phyloP scores from a whole-genome alignment of 2,113 vertebrate species.

The Tragelaphus buxtoni region DNA sequence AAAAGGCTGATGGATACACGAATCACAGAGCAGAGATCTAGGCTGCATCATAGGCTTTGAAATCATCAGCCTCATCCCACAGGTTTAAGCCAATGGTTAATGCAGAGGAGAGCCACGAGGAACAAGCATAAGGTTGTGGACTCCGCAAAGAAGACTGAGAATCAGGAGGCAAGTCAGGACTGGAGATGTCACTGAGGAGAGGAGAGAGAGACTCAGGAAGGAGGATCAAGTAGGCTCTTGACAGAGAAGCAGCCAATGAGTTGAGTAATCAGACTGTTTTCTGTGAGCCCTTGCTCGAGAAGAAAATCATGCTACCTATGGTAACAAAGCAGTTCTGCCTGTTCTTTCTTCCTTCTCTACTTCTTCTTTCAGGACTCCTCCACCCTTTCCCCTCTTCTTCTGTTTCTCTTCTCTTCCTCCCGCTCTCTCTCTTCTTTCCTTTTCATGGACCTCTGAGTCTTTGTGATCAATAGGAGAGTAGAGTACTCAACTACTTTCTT shows the following conservation, averaged over 20 bases:
- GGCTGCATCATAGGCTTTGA: not conserved
- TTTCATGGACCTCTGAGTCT: not conserved
- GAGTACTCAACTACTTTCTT: not conserved
- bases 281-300: not conserved
- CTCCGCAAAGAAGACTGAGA: not conserved
- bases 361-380: not conserved
- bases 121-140: not conserved
- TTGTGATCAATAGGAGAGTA: not conserved
- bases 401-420: not conserved
- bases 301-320: not conserved
- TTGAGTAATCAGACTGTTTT: not conserved
- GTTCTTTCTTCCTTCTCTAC: not conserved
- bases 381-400: not conserved
- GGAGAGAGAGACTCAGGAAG: not conserved
- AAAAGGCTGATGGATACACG: not conserved
- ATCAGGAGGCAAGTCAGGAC: not conserved
- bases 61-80: not conserved
- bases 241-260: not conserved
- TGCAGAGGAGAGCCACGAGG: not conserved
- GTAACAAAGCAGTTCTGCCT: not conserved
- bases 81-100: not conserved
- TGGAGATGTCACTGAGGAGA: not conserved
- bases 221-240: not conserved
- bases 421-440: rapidly evolving
- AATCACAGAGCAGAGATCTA: not conserved